Evolutionary conservation across 1,140 invertebrate genomes (phyloP).

Genomic region (Aphis gossypii): DNA sequence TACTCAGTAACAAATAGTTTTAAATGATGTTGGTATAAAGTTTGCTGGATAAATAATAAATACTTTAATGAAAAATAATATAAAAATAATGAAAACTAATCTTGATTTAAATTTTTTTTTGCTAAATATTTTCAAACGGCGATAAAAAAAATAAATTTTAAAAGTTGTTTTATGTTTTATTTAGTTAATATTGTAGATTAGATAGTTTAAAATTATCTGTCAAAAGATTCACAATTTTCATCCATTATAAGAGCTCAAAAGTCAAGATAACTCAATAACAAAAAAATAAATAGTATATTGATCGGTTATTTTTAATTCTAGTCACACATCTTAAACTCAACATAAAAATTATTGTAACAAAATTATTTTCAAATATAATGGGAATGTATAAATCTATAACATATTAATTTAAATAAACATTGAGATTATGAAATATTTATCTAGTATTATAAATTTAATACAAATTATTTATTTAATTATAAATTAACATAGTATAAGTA

Average conservation of each 20-base stretch:
- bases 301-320: neutral
- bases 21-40: neutral
- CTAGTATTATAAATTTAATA: neutral
- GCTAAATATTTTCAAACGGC: neutral
- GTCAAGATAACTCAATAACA: neutral
- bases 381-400: too few species aligned
- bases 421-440: neutral
- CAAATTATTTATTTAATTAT: too few species aligned
- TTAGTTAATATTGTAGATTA: too few species aligned
- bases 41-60: neutral
- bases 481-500: too few species aligned
- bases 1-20: neutral
- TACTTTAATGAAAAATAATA: neutral
- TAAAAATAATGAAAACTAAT: neutral
- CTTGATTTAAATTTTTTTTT: neutral
- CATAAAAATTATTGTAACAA: neutral
- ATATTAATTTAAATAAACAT: neutral
- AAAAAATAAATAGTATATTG: neutral
- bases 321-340: neutral
- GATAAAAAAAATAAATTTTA: neutral
- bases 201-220: neutral
- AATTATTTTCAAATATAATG: neutral
- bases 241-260: neutral
- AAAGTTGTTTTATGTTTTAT: neutral
- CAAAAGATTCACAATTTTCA: neutral